Base-by-base conservation (phyloP, 2,888 invertebrate genomes). In the Nephrotoma guestfalica region DNA sequence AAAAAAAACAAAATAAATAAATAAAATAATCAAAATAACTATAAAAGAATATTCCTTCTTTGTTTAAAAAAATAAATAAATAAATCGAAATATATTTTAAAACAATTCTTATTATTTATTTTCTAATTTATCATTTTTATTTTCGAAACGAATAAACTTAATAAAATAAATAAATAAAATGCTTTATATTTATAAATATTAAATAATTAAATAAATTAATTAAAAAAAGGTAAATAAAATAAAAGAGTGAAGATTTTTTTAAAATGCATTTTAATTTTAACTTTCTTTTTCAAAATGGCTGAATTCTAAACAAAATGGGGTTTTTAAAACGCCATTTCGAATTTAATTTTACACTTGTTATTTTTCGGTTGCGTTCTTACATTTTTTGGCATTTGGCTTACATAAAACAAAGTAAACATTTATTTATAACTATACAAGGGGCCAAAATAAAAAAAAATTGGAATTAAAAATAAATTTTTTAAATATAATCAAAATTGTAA, bases 91-190 rank as follows among this genome's bases (percentile, higher is more conserved):
- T 85, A 85, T 71, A 71, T 71, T 71, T 71, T 71, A 71, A 71
- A 71, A 71, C 71, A 71, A 71, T 71, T 71, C 30, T 85, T 85
- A 85, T 85, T 85, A 85, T 85, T 85, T 85, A 85, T 85, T 85
- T 85, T 42, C 2, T 85, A 42, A 85, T 85, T 85, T 85, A 85
- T 85, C 15, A 42, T 85, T 85, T 41, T 85, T 71, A 71, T 71
- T 71, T 71, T 71, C 71, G 71, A 71, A 71, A 71, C 71, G 71
- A 71, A 71, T 71, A 71, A 71, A 71, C 71, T 71, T 15, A 51
- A 51, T 51, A 51, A 51, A 51, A 9, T 9, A 43, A 9, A 51
- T 51, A 71, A 71, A 71, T 71, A 71, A 71, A 71, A 71, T 71
- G 71, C 71, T 71, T 71, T 71, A 71, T 71, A 71, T 30, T 71